Percentiles rank a stretch among this genome's conserved stretches.
These are phyloP conservation scores for Orientallactaga sibirica DNA, from an alignment of 2,797 vertebrate genomes.

Conservation along the genomic window DNA sequence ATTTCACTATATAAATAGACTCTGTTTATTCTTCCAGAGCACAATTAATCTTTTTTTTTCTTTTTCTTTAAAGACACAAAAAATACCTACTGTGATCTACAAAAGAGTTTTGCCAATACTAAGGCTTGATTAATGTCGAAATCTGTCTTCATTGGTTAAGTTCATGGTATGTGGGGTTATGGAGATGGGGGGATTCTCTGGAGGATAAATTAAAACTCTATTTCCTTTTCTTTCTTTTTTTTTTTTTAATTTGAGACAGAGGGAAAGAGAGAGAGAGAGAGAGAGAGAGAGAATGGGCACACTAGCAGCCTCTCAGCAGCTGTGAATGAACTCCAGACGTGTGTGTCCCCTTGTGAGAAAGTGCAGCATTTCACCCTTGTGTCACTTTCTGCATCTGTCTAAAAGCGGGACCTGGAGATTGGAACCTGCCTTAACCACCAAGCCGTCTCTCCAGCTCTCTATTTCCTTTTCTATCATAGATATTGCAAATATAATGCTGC, in stretches of 20 bases:
- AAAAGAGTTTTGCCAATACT: slow-evolving; percentile 39
- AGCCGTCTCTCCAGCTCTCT: background rate
- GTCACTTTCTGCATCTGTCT: too few relatives aligned
- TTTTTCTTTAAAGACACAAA: background rate
- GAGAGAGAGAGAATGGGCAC: too few relatives aligned
- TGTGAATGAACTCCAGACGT: too few relatives aligned
- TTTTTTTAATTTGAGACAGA: too few relatives aligned
- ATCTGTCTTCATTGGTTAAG: background rate
- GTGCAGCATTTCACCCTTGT: too few relatives aligned
- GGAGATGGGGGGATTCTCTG: background rate
- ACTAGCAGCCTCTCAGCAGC: too few relatives aligned
- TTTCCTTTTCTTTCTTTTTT: background rate
- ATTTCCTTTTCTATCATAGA: slow-evolving; percentile 27
- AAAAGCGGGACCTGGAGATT: too few relatives aligned
- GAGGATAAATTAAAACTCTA: slow-evolving; percentile 59
- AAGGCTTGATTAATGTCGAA: background rate
- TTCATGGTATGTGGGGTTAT: background rate
- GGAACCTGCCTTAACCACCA: too few relatives aligned
- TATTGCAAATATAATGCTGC: slow-evolving; percentile 23
- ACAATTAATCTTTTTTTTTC: background rate
- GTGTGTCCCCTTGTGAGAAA: too few relatives aligned
- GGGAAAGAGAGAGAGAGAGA: too few relatives aligned
- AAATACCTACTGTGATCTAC: background rate
- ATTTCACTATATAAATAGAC: slow-evolving; percentile 58
- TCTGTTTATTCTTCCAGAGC: slow-evolving; percentile 57